Percentiles rank a stretch among this genome's conserved stretches.
phyloP scores from a whole-genome alignment of 2,113 vertebrate genomes.

The Hepsetus odoe region DNA sequence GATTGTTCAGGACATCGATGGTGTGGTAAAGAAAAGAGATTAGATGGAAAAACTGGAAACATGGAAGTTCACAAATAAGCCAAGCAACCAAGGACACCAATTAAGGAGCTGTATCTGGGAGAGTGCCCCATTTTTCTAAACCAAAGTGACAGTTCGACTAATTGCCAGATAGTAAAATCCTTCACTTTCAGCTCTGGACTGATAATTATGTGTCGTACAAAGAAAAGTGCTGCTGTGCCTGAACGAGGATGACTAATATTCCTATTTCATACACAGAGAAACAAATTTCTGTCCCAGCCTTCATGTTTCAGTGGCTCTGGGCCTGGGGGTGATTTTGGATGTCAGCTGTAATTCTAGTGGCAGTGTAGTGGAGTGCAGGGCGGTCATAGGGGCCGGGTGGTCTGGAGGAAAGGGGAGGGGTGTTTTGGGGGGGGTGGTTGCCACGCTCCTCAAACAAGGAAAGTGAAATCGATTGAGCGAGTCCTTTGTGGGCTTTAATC shows the following conservation, averaged over 20 bases:
- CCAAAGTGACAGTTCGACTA: background rate
- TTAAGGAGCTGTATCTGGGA: background rate
- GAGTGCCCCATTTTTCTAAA: background rate
- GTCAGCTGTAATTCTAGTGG: conserved; percentile 51
- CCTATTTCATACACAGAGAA: conserved; percentile 42
- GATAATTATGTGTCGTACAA: conserved; percentile 9
- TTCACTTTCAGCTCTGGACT: background rate
- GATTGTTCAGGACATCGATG: too few relatives aligned
- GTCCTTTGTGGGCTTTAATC: conserved; percentile 46
- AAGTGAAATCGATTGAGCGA: conserved; percentile 30
- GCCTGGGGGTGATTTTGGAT: conserved; percentile 46
- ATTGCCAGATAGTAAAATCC: background rate
- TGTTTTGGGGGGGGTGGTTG: background rate
- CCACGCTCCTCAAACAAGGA: background rate
- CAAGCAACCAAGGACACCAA: background rate
- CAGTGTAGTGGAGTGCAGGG: conserved; percentile 6
- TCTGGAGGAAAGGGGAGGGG: background rate
- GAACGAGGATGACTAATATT: conserved; percentile 34
- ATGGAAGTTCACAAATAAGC: background rate
- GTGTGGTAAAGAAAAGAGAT: too few relatives aligned
- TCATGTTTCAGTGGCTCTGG: conserved; percentile 53
- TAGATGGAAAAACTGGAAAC: background rate
- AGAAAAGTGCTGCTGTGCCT: background rate
- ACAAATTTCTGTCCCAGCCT: conserved; percentile 48
- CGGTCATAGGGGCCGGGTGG: conserved; percentile 15